Percentiles rank a stretch among this genome's conserved stretches.
Conservation (phyloP, 2,797 vertebrate genomes). For the Oryzias sinensis region DNA sequence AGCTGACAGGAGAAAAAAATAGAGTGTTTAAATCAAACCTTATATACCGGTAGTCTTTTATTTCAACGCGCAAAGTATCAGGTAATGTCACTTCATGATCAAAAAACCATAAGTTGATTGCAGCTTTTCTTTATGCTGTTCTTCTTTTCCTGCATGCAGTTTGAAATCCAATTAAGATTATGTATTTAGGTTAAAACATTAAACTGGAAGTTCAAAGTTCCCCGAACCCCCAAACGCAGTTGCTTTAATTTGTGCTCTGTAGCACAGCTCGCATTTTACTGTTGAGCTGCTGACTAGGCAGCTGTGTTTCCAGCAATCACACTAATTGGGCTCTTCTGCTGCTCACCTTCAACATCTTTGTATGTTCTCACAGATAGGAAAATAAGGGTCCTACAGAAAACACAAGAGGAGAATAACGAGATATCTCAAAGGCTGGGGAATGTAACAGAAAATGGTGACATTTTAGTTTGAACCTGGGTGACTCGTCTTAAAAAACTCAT, state of each 20-base stretch:
- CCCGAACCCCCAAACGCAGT: constrained; percentile 21
- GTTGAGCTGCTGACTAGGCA: constrained; percentile 77
- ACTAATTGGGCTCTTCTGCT: constrained; percentile 81
- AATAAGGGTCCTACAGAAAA: constrained; percentile 80
- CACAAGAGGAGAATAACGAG: constrained; percentile 81
- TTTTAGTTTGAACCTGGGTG: constrained; percentile 80
- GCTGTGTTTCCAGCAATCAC: constrained; percentile 74
- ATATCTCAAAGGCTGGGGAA: constrained; percentile 76
- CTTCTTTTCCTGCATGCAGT: background rate
- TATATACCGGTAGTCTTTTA: constrained; percentile 7
- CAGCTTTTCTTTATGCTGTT: constrained; percentile 9
- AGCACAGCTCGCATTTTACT: constrained; percentile 56
- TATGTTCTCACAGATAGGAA: constrained; percentile 81
- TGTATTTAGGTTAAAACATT: constrained; percentile 23
- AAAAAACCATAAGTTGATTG: constrained; percentile 1
- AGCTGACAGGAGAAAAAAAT: constrained; percentile 11
- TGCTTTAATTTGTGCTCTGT: constrained; percentile 56
- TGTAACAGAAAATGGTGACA: constrained; percentile 83
- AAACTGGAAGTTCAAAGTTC: constrained; percentile 24
- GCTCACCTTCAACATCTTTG: constrained; percentile 78
- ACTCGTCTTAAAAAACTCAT: constrained; percentile 75
- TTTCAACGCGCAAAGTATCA: background rate
- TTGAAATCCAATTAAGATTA: constrained; percentile 5
- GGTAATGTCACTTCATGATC: constrained; percentile 22
- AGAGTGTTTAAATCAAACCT: constrained; percentile 33